A percentile compares a stretch with the other conserved stretches of the same genome.
Evolutionary conservation across 1,140 invertebrate genomes (phyloP).

Genomic region (Brachionus koreanus): DNA sequence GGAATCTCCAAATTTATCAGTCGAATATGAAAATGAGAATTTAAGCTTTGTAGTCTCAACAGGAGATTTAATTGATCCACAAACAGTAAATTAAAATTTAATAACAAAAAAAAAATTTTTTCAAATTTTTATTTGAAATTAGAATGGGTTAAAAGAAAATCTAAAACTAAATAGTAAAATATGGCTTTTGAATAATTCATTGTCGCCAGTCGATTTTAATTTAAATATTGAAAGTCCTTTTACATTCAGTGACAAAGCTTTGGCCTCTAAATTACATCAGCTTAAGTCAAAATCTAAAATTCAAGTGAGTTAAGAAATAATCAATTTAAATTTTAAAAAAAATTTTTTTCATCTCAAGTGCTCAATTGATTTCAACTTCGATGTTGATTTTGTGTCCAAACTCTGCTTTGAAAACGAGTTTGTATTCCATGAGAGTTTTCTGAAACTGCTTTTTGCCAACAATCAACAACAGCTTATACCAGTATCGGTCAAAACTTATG

Average conservation of each 20-base stretch:
- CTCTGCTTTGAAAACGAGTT: neutral
- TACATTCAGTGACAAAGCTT: neutral
- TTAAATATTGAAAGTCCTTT: neutral
- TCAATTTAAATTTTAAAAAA: neutral
- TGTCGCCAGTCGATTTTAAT: neutral
- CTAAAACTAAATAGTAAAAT: neutral
- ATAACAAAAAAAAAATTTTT: too few relatives aligned
- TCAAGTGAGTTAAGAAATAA: neutral
- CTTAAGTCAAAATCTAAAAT: slow-evolving; percentile 12
- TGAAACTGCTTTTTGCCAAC: neutral
- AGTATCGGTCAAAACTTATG: neutral
- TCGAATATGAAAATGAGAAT: slow-evolving; percentile 40
- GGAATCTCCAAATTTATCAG: neutral
- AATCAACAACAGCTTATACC: neutral
- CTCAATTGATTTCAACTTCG: neutral
- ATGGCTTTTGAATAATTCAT: neutral
- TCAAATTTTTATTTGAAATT: neutral
- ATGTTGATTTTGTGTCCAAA: neutral
- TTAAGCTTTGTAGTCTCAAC: neutral
- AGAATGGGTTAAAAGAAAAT: neutral
- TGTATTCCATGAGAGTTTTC: neutral
- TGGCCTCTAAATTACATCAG: neutral
- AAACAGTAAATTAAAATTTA: neutral
- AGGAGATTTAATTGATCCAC: slow-evolving; percentile 6
- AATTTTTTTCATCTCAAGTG: neutral